Evolutionary conservation across 2,888 invertebrate genomes (phyloP).

Genomic region (Ectemnius lituratus): DNA sequence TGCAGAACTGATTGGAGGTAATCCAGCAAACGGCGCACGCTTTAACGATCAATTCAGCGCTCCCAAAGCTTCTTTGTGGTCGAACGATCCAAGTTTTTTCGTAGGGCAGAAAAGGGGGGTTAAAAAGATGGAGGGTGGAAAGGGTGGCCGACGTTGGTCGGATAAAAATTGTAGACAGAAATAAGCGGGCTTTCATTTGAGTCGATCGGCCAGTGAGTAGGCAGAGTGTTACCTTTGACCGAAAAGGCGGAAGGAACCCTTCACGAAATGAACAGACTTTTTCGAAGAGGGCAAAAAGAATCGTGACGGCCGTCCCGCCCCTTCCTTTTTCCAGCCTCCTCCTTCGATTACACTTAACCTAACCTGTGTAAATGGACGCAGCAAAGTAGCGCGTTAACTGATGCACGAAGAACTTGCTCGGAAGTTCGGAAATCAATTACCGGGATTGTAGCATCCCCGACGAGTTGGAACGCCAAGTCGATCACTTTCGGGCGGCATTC

Average conservation of each 20-base stretch:
- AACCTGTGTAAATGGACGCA: constrained; percentile 3
- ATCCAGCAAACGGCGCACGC: no score
- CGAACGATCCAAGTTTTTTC: no score
- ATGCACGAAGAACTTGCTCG: constrained; percentile 10
- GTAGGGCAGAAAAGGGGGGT: not conserved
- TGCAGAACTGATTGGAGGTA: no score
- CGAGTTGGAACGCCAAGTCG: not conserved
- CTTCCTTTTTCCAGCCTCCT: not conserved
- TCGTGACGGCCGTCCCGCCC: not conserved
- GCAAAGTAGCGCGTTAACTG: constrained; percentile 3
- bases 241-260: constrained; percentile 3
- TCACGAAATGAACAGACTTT: not conserved
- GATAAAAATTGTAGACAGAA: not conserved
- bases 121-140: not conserved
- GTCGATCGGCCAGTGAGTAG: constrained; percentile 1
- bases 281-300: not conserved
- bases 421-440: constrained; percentile 15
- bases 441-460: not conserved
- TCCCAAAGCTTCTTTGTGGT: no score
- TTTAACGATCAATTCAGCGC: no score
- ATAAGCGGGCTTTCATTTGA: constrained; percentile 1
- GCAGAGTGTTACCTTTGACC: not conserved
- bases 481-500: not conserved
- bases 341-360: constrained; percentile 14
- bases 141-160: not conserved